Evolutionary conservation across 2,888 invertebrate species (phyloP), one percentile per base, ranked within the genome.

Genomic region (Catonia carolina): DNA sequence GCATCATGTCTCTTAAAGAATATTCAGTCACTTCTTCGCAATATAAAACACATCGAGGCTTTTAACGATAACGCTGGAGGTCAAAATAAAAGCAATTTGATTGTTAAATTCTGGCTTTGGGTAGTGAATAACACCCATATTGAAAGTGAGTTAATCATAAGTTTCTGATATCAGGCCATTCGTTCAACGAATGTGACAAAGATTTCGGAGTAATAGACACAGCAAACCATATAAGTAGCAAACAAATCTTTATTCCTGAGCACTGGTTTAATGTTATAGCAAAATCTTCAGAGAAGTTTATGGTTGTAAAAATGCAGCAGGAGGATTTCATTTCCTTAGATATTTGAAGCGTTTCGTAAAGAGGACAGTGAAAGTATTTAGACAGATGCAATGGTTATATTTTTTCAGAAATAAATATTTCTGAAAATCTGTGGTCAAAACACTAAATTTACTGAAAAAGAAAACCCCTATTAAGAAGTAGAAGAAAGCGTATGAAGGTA

Each of bases 111-210:
- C n/a, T 48, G 48, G 48, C 3, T 48, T 23, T 48, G 6, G 17
- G 15, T 27, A 48, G 14, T 48, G 8, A 48, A 27, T 27, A 48
- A 48, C 27, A 48, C 48, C 10, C 45, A 42, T 62, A 52, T 52
- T 48, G 51, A 60, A 27, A 53, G 17, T 5, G n/a, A n/a, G 47
- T 56, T 27, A 61, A 63, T 27, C 49, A 57, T 20, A 55, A 58
- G 55, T 62, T 63, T 53, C 53, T 63, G 23, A 55, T 63, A 10
- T 56, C 50, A 33, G 62, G 63, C 20, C 63, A 62, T 55, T 58
- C 55, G 33, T 60, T 49, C 33, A 51, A 55, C 41, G 47, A 55
- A 2, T 60, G 53, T 41, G 54, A 62, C 50, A 48, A 58, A 50
- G 60, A 60, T 39, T 63, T 61, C 35, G 60, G 58, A 33, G 22